These are phyloP conservation scores for Antedon bifida DNA, from an alignment of 35 echinoderm and acorn worm genomes.

Conservation along the genomic window DNA sequence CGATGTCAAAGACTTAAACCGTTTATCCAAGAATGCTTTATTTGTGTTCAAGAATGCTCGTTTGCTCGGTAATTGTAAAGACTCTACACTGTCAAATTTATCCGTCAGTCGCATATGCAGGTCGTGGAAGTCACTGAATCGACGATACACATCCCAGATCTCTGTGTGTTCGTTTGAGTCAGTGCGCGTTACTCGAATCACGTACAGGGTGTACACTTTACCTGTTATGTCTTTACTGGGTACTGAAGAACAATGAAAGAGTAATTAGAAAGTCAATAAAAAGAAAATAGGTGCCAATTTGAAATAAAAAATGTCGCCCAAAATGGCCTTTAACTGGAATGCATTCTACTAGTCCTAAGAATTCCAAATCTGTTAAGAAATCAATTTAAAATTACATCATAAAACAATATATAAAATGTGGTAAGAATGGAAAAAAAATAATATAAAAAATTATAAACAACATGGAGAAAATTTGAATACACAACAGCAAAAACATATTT, in stretches of 20 bases:
- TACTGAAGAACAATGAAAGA: not conserved
- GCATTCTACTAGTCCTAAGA: no score
- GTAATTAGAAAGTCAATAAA: no score
- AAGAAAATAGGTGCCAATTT: not conserved
- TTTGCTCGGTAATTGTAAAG: slow-evolving; percentile 60
- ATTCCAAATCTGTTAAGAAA: no score
- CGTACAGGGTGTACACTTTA: slow-evolving; percentile 60
- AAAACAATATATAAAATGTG: no score
- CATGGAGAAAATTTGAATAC: no score
- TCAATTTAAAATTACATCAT: no score
- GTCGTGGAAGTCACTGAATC: slow-evolving; percentile 96
- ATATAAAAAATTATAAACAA: not conserved
- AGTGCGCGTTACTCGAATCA: slow-evolving; percentile 66
- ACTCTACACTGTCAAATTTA: slow-evolving; percentile 41
- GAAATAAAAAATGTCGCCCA: not conserved
- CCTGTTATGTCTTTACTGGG: slow-evolving; percentile 9
- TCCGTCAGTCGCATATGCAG: slow-evolving; percentile 75
- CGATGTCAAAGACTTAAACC: slow-evolving; percentile 51
- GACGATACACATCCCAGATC: slow-evolving; percentile 75
- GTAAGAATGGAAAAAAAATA: no score
- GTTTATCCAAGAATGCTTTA: slow-evolving; percentile 66
- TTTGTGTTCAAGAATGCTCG: slow-evolving; percentile 66
- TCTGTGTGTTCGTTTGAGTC: slow-evolving; percentile 43
- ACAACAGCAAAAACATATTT: no score
- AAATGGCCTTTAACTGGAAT: no score